Conservation (phyloP, 2,113 vertebrate species). For the Notiomystis cincta region DNA sequence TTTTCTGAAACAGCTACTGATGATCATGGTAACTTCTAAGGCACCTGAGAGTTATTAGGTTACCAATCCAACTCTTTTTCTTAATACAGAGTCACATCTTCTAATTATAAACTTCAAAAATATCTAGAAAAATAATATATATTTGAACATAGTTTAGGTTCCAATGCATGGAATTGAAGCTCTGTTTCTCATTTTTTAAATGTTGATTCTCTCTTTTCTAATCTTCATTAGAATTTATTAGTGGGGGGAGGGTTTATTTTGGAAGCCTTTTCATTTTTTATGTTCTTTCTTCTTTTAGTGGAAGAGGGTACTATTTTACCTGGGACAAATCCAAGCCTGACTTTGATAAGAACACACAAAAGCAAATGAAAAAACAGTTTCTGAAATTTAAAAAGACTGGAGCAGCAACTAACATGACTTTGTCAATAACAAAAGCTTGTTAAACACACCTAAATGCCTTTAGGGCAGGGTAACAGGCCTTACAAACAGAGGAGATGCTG, state of each 20-base stretch:
- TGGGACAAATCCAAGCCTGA: background rate
- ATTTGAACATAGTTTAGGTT: background rate
- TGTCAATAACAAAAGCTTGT: background rate
- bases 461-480: background rate
- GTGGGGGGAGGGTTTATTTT: background rate
- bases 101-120: background rate
- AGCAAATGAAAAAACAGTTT: background rate
- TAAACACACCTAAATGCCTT: background rate
- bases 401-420: background rate
- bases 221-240: background rate
- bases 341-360: background rate
- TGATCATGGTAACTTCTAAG: background rate
- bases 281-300: background rate
- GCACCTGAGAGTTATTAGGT: background rate
- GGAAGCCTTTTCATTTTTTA: rapidly evolving
- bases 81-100: background rate
- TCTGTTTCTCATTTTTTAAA: background rate
- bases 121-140: background rate
- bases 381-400: background rate
- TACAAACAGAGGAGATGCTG: background rate
- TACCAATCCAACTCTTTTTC: background rate
- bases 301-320: background rate
- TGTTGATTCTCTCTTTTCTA: background rate
- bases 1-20: background rate
- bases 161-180: background rate